Evolutionary conservation across 2,888 invertebrate genomes (phyloP).

Genomic region (Apodemia mormo): DNA sequence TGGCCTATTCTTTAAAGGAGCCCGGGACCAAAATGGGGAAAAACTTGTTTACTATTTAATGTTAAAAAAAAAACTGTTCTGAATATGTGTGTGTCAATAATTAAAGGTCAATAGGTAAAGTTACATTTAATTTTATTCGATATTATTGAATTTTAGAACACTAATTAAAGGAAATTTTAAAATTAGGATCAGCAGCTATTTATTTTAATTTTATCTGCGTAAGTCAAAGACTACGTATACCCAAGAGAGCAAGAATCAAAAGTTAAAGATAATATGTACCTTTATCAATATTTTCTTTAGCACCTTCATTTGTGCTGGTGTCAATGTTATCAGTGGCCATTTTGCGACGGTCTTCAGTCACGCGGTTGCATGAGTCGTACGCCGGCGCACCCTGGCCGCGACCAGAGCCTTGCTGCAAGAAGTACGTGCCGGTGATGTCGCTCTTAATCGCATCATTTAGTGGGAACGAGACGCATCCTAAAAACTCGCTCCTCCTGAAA

Average conservation of each 20-base stretch:
- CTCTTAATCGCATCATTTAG: conserved; percentile 90
- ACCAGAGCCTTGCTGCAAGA: conserved; percentile 79
- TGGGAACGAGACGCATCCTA: conserved; percentile 96
- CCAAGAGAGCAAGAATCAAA: background rate
- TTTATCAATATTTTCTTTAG: conserved; percentile 71
- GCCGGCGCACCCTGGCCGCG: conserved; percentile 51
- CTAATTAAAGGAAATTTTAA: no score
- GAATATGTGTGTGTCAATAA: no score
- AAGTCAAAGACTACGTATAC: background rate
- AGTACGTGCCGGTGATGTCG: conserved; percentile 86
- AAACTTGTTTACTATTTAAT: no score
- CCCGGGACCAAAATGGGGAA: no score
- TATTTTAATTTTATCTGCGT: background rate
- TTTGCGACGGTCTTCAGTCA: conserved; percentile 62
- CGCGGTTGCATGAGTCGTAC: conserved; percentile 55
- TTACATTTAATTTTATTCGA: no score
- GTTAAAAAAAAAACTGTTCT: no score
- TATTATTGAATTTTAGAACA: no score
- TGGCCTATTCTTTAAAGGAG: no score
- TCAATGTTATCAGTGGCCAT: conserved; percentile 79
- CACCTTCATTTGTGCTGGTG: conserved; percentile 70
- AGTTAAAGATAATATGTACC: conserved; percentile 44
- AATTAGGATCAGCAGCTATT: no score
- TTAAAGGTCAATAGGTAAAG: no score
- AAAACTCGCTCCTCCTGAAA: conserved; percentile 95